Percentiles rank a stretch among this genome's conserved stretches.
These are phyloP conservation scores for Stichopus horrens DNA, from an alignment of 53 echinoderm and acorn worm genomes.

Conservation along the genomic window DNA sequence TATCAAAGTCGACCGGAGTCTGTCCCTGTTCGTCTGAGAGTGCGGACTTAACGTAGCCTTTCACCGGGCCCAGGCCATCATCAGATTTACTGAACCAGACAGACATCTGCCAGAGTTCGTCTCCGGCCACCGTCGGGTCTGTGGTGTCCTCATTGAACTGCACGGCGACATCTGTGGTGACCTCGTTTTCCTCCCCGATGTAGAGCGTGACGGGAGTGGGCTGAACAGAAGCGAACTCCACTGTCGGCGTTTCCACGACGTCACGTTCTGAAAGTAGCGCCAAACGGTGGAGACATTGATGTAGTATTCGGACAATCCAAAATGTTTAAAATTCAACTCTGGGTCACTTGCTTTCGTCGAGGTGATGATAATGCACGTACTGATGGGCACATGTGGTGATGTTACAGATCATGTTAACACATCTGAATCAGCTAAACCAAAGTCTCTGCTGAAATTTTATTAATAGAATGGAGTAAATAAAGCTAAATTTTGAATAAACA, in stretches of 20 bases:
- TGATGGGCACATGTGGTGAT: not conserved
- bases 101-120: slow-evolving; percentile 35
- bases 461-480: not conserved
- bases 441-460: not conserved
- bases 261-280: not conserved
- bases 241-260: not conserved
- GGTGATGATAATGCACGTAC: no score
- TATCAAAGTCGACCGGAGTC: slow-evolving; percentile 29
- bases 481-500: not conserved
- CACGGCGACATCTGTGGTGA: slow-evolving; percentile 26
- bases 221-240: slow-evolving; percentile 6
- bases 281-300: no score
- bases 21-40: slow-evolving; percentile 2
- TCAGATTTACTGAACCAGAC: slow-evolving; percentile 41
- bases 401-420: not conserved
- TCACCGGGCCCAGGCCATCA: slow-evolving; percentile 14
- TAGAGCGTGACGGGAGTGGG: slow-evolving; percentile 39
- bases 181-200: slow-evolving; percentile 31
- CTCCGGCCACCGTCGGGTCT: not conserved
- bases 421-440: not conserved
- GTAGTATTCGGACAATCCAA: no score
- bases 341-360: no score
- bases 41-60: slow-evolving; percentile 4
- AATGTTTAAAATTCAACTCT: no score
- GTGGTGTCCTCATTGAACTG: slow-evolving; percentile 23